Conservation (phyloP, 2,113 vertebrate species). For the Scatophagus argus region DNA sequence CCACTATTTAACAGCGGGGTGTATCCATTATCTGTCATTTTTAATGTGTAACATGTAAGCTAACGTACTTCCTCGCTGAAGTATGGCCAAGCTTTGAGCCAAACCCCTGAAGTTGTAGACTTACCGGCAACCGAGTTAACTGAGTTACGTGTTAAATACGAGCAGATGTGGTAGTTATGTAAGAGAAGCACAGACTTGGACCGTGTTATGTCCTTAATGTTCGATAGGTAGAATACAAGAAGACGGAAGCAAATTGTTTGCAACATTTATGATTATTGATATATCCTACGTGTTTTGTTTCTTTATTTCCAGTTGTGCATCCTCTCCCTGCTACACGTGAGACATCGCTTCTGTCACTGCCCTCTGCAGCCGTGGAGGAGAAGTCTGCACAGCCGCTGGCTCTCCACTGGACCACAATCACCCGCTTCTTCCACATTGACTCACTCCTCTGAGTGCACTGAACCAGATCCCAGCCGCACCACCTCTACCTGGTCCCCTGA, state of each 20-base stretch:
- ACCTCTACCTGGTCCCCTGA: constrained; percentile 25
- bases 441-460: rapidly evolving
- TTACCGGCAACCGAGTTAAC: too few species aligned
- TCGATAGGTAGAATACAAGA: too few species aligned
- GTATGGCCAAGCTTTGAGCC: neutral
- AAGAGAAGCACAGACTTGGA: too few species aligned
- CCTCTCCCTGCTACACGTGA: constrained; percentile 29
- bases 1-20: neutral
- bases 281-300: neutral
- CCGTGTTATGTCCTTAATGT: too few species aligned
- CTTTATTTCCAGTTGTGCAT: constrained; percentile 54
- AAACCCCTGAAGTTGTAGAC: neutral
- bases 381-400: constrained; percentile 2
- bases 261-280: neutral
- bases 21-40: too few species aligned
- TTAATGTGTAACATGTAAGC: too few species aligned
- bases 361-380: neutral
- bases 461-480: rapidly evolving
- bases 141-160: too few species aligned
- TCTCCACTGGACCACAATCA: neutral
- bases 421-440: rapidly evolving
- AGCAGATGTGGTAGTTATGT: too few species aligned
- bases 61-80: too few species aligned
- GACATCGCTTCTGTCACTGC: rapidly evolving
- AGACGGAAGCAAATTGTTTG: neutral